Evolutionary conservation across 2,797 vertebrate species (phyloP), one percentile per base, ranked within the genome.

Genomic region (Micromesistius poutassou): DNA sequence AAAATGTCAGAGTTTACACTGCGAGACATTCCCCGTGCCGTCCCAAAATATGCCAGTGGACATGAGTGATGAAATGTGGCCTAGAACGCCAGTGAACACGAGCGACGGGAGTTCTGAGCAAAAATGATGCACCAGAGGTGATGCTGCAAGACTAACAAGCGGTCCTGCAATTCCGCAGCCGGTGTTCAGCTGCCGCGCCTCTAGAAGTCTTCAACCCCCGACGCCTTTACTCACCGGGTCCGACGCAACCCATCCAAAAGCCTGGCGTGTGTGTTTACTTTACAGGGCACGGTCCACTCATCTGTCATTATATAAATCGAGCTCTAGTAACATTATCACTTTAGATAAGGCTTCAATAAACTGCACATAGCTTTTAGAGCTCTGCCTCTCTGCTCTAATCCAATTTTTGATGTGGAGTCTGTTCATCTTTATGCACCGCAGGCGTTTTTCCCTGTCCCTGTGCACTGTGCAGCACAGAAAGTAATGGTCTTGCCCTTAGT

Each of bases 281-380:
- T 85, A 87, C 83, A 89, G 84, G 85, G 77, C 73, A 72, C 83
- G 71, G 82, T 90, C 86, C 86, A 89, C 89, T 91, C 87, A 89
- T 88, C 86, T 38, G 70, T 93, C 91, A 92, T 91, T 91, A 91
- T 85, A 86, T 79, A 74, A 38, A 76, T 86, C 86, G 87, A 90
- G 92, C 87, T 89, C 80, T 88, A 84, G 90, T 90, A 93, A 93
- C 91, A 93, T 93, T 91, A 93, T 94, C 89, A 74, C 93, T 94
- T 91, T 88, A 91, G 91, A 94, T 92, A 91, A 93, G 91, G 88
- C 90, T 89, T 90, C 92, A 91, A 91, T 93, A 92, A 93, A 93
- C 88, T 89, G 87, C 66, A 82, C 90, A 88, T 92, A 80, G 90
- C 91, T 94, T 93, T 92, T 93, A 93, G 88, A 88, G 82, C 84